Evolutionary conservation across 2,888 invertebrate species (phyloP), one percentile per base, ranked within the genome.

Genomic region (Apotomis capreana): DNA sequence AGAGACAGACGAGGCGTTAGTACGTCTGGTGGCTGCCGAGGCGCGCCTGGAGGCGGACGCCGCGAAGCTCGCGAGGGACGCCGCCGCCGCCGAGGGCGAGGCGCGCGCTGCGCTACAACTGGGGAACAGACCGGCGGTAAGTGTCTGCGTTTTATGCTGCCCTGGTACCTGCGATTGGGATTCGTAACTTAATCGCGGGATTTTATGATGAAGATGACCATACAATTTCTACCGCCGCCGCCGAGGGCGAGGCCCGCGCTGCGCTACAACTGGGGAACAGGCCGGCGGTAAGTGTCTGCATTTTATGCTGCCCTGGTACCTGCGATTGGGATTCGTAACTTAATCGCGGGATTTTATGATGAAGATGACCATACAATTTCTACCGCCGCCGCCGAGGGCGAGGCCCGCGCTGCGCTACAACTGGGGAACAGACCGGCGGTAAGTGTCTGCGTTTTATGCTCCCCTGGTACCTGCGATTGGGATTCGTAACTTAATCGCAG

Each of bases 1-100:
- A 0, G 87, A 89, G 40, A 74, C 86, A 0, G 92, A 93, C 64
- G 87, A 87, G 15, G 91, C 92, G 0, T 75, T 90, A 0, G 90
- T 87, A 6, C 85, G 85, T 40, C 79, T 93, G 46, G 75, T 83
- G 76, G 75, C 82, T 0, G 87, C 92, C 0, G 89, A 89, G 79
- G 76, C 81, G 5, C 78, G 87, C 0, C 81, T 93, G 13, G 80
- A 81, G 69, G 77, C 74, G 9, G 92, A 91, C 74, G 78, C 82
- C 68, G 70, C 77, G 26, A 80, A 88, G 1, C 75, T 90, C 62
- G 37, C 81, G 59, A 79, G 86, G 0, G 92, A 92, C 40, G 80
- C 81, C 1, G 79, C 80, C 0, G 69, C 80, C 1, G 87, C 90
- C 0, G 84, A 83, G 3, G 75, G 75, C 0, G 92, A 91, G 12